Base-by-base conservation (phyloP, 2,797 vertebrate genomes). In the Apodemus agrarius region DNA sequence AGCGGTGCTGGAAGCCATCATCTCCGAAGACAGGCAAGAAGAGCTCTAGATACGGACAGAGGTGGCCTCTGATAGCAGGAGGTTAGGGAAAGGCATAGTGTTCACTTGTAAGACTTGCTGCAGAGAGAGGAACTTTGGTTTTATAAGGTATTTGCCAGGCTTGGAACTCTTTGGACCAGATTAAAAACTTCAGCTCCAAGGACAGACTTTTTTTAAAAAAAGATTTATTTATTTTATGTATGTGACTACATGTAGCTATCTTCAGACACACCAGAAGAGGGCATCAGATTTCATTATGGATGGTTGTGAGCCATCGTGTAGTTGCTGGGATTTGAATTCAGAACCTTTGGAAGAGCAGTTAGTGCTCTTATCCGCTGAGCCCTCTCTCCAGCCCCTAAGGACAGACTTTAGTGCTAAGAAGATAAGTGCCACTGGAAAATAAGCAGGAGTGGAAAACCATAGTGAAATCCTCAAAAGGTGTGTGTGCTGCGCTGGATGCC, bases 121-220 rank as follows among this genome's bases (percentile, higher is more conserved):
- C 24, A 89, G 54, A n/a, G 21, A 92, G 19, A 95, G 43, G 83
- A 63, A 63, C 31, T 72, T 87, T 52, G n/a, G 49, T 37, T 75
- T 90, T 31, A 84, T 52, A 92, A 74, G 40, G 69, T 19, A 22
- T 78, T 89, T 94, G 57, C 59, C 75, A 74, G 10, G 29, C n/a
- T 92, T 95, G 80, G n/a, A 92, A 94, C 49, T 92, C 87, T 69
- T 59, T 90, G 6, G 14, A 76, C 31, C 12, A 87, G 3, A 49
- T 92, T 90, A 88, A 87, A 90, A 49, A 92, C 54, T 31, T 76
- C 49, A 78, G 52, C 31, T 91, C 21, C 31, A 59, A 75, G 43
- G 31, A n/a, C 21, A 91, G 61, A 95, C 34, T n/a, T n/a, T n/a
- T n/a, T n/a, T n/a, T n/a, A n/a, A n/a, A n/a, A n/a, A n/a, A n/a